These are phyloP conservation scores for Cisticola juncidis DNA, from an alignment of 2,113 vertebrate species.

Conservation along the genomic window DNA sequence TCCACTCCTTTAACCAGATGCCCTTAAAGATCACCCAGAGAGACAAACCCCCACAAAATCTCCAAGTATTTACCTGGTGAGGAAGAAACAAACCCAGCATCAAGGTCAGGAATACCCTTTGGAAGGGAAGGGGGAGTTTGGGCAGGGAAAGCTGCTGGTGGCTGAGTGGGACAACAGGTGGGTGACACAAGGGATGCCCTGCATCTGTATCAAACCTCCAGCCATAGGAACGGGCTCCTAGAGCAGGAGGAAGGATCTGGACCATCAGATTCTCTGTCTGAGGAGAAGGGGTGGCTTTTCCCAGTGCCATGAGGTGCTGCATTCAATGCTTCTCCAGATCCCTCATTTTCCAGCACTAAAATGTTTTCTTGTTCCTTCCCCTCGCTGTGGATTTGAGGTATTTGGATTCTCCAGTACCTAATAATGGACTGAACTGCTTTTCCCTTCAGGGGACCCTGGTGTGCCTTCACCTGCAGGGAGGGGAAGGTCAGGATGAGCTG, in stretches of 20 bases:
- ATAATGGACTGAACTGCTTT: background rate
- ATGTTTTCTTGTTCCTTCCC: background rate
- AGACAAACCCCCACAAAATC: rapidly evolving
- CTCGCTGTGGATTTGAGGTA: rapidly evolving
- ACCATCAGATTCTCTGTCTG: rapidly evolving
- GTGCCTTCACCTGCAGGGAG: background rate
- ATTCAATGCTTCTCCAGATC: rapidly evolving
- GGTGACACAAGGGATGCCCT: background rate
- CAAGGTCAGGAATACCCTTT: rapidly evolving
- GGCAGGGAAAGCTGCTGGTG: background rate
- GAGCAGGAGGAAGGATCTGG: rapidly evolving
- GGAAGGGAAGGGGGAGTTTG: background rate
- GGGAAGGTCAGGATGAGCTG: background rate
- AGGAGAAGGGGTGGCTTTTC: background rate
- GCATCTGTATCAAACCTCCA: rapidly evolving
- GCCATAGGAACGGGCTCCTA: rapidly evolving
- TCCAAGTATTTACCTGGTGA: background rate
- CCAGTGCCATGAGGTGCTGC: rapidly evolving
- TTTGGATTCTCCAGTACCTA: background rate
- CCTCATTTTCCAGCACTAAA: background rate
- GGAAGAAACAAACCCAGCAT: rapidly evolving
- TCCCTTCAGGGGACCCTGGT: background rate
- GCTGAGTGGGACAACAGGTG: rapidly evolving
- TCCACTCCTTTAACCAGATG: background rate
- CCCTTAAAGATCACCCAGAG: background rate